Evolutionary conservation across 2,797 vertebrate species (phyloP).

Genomic region (Chromis chromis): DNA sequence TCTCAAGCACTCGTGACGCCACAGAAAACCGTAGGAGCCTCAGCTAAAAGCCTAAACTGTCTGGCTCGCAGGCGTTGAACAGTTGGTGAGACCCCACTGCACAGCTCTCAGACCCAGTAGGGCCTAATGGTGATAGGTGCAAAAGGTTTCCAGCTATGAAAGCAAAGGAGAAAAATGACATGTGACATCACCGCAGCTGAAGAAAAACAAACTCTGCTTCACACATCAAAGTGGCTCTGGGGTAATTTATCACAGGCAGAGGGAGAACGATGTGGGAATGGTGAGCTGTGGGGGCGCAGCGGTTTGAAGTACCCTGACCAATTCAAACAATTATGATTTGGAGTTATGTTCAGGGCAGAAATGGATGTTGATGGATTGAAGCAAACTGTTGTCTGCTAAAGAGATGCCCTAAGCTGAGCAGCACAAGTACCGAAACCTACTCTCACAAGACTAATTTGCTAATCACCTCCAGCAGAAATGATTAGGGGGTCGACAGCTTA

Average conservation of each 20-base stretch:
- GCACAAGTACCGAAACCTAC: neutral
- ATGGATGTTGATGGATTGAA: conserved; percentile 41
- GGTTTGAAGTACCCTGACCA: conserved; percentile 57
- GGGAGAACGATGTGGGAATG: conserved; percentile 16
- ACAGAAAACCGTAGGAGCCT: conserved; percentile 65
- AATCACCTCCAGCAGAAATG: neutral
- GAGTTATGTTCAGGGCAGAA: conserved; percentile 19
- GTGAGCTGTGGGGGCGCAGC: conserved; percentile 19
- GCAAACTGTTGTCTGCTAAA: conserved; percentile 19
- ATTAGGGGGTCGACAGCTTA: no score
- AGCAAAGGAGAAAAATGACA: conserved; percentile 70
- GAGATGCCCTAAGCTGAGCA: neutral
- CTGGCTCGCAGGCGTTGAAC: conserved; percentile 51
- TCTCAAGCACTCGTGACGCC: conserved; percentile 4
- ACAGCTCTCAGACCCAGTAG: conserved; percentile 51
- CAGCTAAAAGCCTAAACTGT: conserved; percentile 64
- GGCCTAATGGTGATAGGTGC: conserved; percentile 42
- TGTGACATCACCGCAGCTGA: conserved; percentile 62
- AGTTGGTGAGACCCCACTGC: conserved; percentile 42
- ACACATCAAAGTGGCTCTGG: conserved; percentile 64
- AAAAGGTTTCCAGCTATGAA: conserved; percentile 72
- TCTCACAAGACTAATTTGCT: neutral
- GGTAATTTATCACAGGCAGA: conserved; percentile 62
- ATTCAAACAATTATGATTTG: conserved; percentile 60
- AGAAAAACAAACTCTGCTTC: conserved; percentile 62